These are phyloP conservation scores for Craniophora ligustri DNA, from an alignment of 2,888 invertebrate species.

Conservation along the genomic window DNA sequence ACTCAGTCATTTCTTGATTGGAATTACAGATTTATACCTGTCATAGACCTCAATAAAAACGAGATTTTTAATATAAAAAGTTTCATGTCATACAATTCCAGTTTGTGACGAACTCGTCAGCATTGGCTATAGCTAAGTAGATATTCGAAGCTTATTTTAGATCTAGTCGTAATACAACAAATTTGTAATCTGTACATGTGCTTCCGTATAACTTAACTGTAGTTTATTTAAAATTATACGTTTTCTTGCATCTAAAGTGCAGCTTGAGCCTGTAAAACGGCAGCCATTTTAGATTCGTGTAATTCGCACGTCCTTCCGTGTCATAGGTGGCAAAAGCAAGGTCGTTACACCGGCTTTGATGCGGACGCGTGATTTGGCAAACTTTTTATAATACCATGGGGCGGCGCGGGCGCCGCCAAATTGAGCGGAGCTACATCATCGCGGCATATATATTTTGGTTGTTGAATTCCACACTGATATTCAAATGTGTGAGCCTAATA, in stretches of 20 bases:
- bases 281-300: conserved; percentile 45
- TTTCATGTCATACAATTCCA: conserved; percentile 6
- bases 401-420: conserved; percentile 25
- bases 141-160: too few species aligned
- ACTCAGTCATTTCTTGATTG: conserved; percentile 42
- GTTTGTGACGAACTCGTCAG: neutral
- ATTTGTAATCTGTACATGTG: conserved; percentile 2
- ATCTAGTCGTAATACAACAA: neutral
- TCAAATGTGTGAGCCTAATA: neutral
- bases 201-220: neutral
- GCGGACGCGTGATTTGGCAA: conserved; percentile 47
- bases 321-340: conserved; percentile 53
- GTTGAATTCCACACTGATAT: conserved; percentile 6
- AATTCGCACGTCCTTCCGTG: conserved; percentile 50
- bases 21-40: conserved; percentile 45
- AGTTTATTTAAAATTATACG: neutral
- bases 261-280: conserved; percentile 17
- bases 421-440: conserved; percentile 35
- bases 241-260: conserved; percentile 26
- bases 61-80: conserved; percentile 16
- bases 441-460: conserved; percentile 29
- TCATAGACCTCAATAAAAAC: conserved; percentile 38
- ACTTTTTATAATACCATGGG: conserved; percentile 40
- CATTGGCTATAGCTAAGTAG: neutral
- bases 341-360: conserved; percentile 53